These are phyloP conservation scores for Dioctria rufipes DNA, from an alignment of 2,888 invertebrate genomes.

Conservation along the genomic window DNA sequence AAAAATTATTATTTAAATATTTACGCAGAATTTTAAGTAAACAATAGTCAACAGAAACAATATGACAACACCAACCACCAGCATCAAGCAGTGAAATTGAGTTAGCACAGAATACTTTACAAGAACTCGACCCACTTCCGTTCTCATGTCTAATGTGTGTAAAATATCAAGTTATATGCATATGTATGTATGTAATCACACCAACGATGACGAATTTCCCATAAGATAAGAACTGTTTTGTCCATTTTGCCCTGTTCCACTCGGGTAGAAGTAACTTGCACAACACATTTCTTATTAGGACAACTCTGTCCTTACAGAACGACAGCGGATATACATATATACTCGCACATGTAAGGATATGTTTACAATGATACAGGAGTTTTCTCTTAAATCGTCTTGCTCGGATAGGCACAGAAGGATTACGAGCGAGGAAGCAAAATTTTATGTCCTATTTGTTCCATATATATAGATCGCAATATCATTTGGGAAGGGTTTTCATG, in stretches of 20 bases:
- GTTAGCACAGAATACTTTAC: no score
- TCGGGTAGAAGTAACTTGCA: slow-evolving; percentile 34
- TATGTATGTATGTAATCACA: neutral
- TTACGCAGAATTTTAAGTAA: no score
- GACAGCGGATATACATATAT: neutral
- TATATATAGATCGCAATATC: slow-evolving; percentile 19
- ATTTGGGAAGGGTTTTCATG: slow-evolving; percentile 7
- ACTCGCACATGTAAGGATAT: slow-evolving; percentile 15
- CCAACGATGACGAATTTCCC: slow-evolving; percentile 22
- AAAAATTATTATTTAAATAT: no score
- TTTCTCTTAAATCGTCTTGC: slow-evolving; percentile 36
- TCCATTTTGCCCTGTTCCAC: slow-evolving; percentile 37
- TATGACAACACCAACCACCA: no score
- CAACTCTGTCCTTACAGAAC: neutral
- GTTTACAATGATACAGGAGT: slow-evolving; percentile 19
- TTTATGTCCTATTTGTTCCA: slow-evolving; percentile 46
- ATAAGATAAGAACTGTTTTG: slow-evolving; percentile 37
- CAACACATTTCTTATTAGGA: slow-evolving; percentile 39
- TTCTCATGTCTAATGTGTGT: no score
- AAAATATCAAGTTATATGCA: no score
- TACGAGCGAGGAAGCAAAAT: slow-evolving; percentile 15
- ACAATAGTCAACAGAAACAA: no score
- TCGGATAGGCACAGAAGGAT: slow-evolving; percentile 20
- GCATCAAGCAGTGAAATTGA: no score
- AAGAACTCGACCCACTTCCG: no score